Evolutionary conservation across 2,888 invertebrate species (phyloP).

Genomic region (Yponomeuta sedellus): DNA sequence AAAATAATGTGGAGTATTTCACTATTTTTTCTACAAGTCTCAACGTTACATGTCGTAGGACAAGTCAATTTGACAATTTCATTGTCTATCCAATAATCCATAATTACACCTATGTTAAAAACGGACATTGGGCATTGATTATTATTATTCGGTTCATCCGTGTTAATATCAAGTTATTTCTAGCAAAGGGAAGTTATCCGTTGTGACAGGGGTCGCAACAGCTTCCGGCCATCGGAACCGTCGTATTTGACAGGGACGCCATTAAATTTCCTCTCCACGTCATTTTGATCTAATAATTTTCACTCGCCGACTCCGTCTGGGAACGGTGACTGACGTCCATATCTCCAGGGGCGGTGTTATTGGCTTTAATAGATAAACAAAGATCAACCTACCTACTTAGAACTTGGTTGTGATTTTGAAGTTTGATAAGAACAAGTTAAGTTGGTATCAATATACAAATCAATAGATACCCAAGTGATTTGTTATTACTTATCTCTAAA

Average conservation of each 20-base stretch:
- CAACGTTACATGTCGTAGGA: no score
- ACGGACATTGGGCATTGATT: background rate
- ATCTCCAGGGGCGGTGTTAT: background rate
- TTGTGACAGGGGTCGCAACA: conserved; percentile 64
- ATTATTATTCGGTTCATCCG: conserved; percentile 9
- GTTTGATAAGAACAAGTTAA: no score
- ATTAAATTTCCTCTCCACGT: conserved; percentile 31
- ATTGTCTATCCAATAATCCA: background rate
- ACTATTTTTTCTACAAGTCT: no score
- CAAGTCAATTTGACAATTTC: background rate
- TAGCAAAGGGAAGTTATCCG: conserved; percentile 40
- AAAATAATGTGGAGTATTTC: no score
- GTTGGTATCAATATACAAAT: no score
- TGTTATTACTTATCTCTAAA: no score
- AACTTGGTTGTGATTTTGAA: no score
- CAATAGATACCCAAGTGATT: no score
- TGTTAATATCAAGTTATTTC: background rate
- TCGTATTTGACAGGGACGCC: conserved; percentile 60
- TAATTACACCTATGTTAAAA: background rate
- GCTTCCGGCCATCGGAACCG: conserved; percentile 59
- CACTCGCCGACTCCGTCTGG: background rate
- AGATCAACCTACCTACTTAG: no score
- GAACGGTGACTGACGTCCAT: background rate
- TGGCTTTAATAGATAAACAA: background rate
- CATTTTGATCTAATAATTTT: conserved; percentile 25